These are phyloP conservation scores for Rhinolophus ferrumequinum DNA, from an alignment of 2,113 vertebrate genomes.

Conservation along the genomic window DNA sequence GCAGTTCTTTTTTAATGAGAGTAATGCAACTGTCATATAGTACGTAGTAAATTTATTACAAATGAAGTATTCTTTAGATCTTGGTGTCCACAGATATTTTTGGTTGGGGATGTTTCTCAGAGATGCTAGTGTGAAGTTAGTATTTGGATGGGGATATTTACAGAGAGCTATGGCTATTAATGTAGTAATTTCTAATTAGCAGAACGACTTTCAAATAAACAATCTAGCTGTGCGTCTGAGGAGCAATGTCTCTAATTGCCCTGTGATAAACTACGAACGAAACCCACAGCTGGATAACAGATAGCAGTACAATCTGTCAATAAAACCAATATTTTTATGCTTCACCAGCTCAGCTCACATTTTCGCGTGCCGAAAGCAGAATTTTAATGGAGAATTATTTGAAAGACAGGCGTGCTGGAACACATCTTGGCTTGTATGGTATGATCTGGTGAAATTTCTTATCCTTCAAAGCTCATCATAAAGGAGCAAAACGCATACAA, in stretches of 20 bases:
- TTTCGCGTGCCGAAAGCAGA: slow-evolving; percentile 47
- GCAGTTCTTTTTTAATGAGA: slow-evolving; percentile 63
- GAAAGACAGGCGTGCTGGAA: slow-evolving; percentile 54
- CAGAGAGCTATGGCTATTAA: slow-evolving; percentile 76
- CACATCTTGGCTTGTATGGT: not conserved
- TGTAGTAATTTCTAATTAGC: slow-evolving; percentile 79
- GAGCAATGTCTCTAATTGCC: slow-evolving; percentile 79
- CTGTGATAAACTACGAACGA: slow-evolving; percentile 72
- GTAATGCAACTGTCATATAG: slow-evolving; percentile 69
- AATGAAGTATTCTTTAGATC: not conserved
- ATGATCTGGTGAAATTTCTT: not conserved
- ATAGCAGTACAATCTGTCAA: slow-evolving; percentile 80
- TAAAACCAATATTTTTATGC: slow-evolving; percentile 76
- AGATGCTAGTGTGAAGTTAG: slow-evolving; percentile 55
- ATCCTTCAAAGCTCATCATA: slow-evolving; percentile 46
- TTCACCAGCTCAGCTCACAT: slow-evolving; percentile 51
- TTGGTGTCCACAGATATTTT: not conserved
- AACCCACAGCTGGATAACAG: slow-evolving; percentile 78
- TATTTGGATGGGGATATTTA: slow-evolving; percentile 71
- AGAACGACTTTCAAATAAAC: slow-evolving; percentile 82
- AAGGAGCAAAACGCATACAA: not conserved
- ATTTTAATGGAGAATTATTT: slow-evolving; percentile 71
- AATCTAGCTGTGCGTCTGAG: slow-evolving; percentile 76
- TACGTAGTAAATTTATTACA: slow-evolving; percentile 51
- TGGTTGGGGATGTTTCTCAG: not conserved